Conservation (phyloP, 2,888 invertebrate genomes). For the Microctonus brassicae region DNA sequence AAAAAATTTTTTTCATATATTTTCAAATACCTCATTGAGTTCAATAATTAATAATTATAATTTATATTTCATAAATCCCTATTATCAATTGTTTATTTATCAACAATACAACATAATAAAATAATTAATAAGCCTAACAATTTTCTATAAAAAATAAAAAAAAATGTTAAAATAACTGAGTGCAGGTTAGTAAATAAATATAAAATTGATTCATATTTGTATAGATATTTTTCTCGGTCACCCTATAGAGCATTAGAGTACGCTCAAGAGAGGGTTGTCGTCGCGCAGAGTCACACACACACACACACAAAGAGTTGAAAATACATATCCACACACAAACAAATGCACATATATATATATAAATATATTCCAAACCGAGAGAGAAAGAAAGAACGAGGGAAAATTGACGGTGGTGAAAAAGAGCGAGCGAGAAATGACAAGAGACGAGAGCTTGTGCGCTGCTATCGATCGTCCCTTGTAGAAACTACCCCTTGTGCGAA, state of each 20-base stretch:
- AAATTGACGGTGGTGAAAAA: background rate
- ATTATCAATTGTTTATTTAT: no score
- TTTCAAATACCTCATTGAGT: no score
- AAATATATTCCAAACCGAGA: background rate
- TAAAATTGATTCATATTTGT: background rate
- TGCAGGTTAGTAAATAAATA: background rate
- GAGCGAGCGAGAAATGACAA: slow-evolving; percentile 17
- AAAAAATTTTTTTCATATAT: no score
- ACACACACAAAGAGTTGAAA: background rate
- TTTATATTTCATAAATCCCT: no score
- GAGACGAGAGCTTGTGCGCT: slow-evolving; percentile 44
- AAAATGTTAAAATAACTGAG: no score
- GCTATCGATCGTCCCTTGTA: slow-evolving; percentile 61
- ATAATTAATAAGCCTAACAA: no score
- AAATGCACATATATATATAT: background rate
- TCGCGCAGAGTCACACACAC: slow-evolving; percentile 35
- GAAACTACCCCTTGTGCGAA: slow-evolving; percentile 61
- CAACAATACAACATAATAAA: no score
- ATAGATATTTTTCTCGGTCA: slow-evolving; percentile 28
- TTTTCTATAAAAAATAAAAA: no score
- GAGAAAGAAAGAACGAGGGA: slow-evolving; percentile 37
- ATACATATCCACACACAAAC: background rate
- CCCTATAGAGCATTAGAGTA: slow-evolving; percentile 43
- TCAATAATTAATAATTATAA: no score
- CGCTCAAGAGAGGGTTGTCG: slow-evolving; percentile 48